Base-by-base conservation (phyloP, 2,888 invertebrate genomes). In the Cynaeus angustus region DNA sequence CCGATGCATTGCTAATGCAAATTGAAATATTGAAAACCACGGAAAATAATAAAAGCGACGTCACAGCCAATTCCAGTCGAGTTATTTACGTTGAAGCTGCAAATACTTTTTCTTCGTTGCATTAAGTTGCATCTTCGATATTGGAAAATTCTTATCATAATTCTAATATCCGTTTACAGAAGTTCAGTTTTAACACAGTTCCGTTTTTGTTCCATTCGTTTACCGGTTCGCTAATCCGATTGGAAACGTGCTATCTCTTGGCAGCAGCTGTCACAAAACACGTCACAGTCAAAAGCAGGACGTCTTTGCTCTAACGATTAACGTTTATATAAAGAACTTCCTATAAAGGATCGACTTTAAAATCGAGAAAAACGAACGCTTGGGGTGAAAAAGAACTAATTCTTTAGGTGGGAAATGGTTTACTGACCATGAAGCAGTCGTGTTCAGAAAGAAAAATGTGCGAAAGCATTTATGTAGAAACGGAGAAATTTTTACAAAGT, bases 161-260 rank as follows among this genome's bases (percentile, higher is more conserved):
- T 76, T 71, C 75, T 75, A 77, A 79, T 79, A 79, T 78, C 78
- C 78, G 77, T 76, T 74, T 46, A 75, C 75, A 74, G 67, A 69
- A 77, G 77, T 76, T 76, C 73, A 75, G 77, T 76, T 77, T 77
- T 73, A 72, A 70, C 72, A 72, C 76, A 71, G 75, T 75, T 75
- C 77, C 78, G 76, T 78, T 79, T 78, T 75, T 74, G 75, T 75
- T 77, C 77, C 76, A 77, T 79, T 78, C 78, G 78, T 78, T 80
- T 78, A 77, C 77, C 78, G 78, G 79, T 76, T 74, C 73, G 73
- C 76, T 79, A 78, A 79, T 78, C 78, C 80, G 78, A 78, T 79
- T 76, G 74, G 72, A 74, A 77, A 71, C 70, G 73, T 70, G 71
- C 76, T 78, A 79, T 79, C 80, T 78, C 69, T 69, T 69, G 66